These are phyloP conservation scores for Chouioia cunea DNA, from an alignment of 2,888 invertebrate species.

Conservation along the genomic window DNA sequence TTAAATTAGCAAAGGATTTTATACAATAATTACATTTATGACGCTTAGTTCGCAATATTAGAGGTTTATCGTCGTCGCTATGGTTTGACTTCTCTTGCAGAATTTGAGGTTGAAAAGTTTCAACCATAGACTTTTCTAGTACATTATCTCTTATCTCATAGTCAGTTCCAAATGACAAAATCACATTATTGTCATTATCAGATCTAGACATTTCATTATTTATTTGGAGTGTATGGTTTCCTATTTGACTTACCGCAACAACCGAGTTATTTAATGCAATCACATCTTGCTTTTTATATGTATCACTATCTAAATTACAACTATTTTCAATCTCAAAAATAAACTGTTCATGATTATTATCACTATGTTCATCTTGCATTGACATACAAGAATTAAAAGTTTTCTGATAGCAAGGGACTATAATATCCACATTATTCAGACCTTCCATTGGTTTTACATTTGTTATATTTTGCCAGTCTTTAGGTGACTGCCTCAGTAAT, in stretches of 20 bases:
- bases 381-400: slow-evolving; percentile 24
- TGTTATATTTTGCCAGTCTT: slow-evolving; percentile 28
- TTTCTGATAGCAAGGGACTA: slow-evolving; percentile 30
- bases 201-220: background rate
- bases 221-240: slow-evolving; percentile 9
- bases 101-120: slow-evolving; percentile 29
- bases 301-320: slow-evolving; percentile 25
- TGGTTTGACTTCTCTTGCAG: slow-evolving; percentile 42
- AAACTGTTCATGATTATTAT: slow-evolving; percentile 37
- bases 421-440: slow-evolving; percentile 19
- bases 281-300: slow-evolving; percentile 18
- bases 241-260: slow-evolving; percentile 6
- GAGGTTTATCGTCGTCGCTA: slow-evolving; percentile 58
- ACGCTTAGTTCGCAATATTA: slow-evolving; percentile 56
- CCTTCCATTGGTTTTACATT: slow-evolving; percentile 22
- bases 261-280: slow-evolving; percentile 9
- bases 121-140: slow-evolving; percentile 18
- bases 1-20: slow-evolving; percentile 57
- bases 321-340: slow-evolving; percentile 37
- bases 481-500: slow-evolving; percentile 30
- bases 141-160: slow-evolving; percentile 21
- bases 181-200: background rate
- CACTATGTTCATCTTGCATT: slow-evolving; percentile 19
- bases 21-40: slow-evolving; percentile 59
- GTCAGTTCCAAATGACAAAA: slow-evolving; percentile 12